Conservation (phyloP, 2,888 invertebrate species). For the Clepsis dumicolana region DNA sequence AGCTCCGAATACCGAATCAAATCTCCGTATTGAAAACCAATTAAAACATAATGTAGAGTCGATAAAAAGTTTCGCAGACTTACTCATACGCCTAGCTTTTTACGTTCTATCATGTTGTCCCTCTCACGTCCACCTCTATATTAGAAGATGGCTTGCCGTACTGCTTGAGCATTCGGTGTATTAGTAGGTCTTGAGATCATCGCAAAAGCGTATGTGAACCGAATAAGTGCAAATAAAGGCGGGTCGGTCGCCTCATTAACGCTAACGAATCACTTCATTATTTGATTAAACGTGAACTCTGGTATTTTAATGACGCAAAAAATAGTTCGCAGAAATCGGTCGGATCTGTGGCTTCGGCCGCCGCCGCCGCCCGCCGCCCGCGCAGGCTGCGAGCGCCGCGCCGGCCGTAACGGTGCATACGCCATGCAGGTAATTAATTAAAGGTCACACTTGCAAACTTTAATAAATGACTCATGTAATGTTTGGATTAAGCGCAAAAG, state of each 20-base stretch:
- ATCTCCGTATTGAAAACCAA: background rate
- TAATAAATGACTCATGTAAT: background rate
- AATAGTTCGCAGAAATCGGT: constrained; percentile 12
- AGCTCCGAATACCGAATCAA: too few species aligned
- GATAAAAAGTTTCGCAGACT: background rate
- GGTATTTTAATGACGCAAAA: constrained; percentile 25
- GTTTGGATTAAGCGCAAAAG: background rate
- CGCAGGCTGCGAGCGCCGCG: too few species aligned
- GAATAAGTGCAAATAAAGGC: background rate
- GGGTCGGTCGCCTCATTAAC: constrained; percentile 16
- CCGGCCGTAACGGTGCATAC: background rate
- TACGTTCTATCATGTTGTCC: background rate
- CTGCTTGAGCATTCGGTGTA: background rate
- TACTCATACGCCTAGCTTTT: too few species aligned
- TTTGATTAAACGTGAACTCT: constrained; percentile 13
- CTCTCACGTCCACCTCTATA: background rate
- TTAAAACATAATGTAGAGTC: background rate
- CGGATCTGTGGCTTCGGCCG: background rate
- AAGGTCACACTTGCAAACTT: background rate
- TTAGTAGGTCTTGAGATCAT: too few species aligned
- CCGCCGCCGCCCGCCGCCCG: background rate
- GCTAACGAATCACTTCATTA: constrained; percentile 27
- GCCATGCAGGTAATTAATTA: background rate
- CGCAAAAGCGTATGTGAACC: background rate
- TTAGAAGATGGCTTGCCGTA: background rate